Base-by-base conservation (phyloP, 1,140 invertebrate genomes). In the Drosophila mauritiana region DNA sequence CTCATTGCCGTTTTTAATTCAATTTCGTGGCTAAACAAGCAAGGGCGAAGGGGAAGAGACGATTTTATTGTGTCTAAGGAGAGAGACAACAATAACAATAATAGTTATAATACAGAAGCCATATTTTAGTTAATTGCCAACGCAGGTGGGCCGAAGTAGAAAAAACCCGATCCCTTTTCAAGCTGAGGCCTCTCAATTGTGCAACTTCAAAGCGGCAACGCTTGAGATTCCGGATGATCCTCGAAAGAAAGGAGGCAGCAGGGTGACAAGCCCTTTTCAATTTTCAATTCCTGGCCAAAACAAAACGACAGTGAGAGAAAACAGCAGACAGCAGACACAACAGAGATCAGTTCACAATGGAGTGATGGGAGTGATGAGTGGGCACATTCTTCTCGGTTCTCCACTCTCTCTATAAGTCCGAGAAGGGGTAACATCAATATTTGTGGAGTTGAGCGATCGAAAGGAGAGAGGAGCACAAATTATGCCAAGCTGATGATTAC, bases 1-100 rank as follows among this genome's bases (percentile, higher is more conserved):
- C 83, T 91, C 90, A 91, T 91, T 91, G 90, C 90, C 90, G 81
- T 91, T 91, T 91, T 90, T 81, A 90, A 84, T 91, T 91, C 74
- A 91, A 91, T 91, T 91, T 74, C 67, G 58, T 62, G 55, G 79
- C 75, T 91, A 88, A 88, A 81, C 81, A 90, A 80, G 86, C 82
- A 91, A 61, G 10, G 39, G 54, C 36, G 17, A 53, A 13, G 34
- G 11, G 40, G 7, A 13, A 20, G 36, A 34, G 31, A 52, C 58
- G 25, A 64, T 76, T 74, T 81, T 81, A 80, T 81, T 80, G 43
- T 81, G 53, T 42, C 78, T 61, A 64, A 58, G 34, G 42, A 63
- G 37, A 63, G 37, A 74, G 45, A 75, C 55, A 65, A 69, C 51
- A 68, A 76, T 59, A 78, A 84, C 55, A 70, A 64, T 54, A 84